phyloP scores from a whole-genome alignment of 2,113 vertebrate species.

The Zosterops hypoxanthus region DNA sequence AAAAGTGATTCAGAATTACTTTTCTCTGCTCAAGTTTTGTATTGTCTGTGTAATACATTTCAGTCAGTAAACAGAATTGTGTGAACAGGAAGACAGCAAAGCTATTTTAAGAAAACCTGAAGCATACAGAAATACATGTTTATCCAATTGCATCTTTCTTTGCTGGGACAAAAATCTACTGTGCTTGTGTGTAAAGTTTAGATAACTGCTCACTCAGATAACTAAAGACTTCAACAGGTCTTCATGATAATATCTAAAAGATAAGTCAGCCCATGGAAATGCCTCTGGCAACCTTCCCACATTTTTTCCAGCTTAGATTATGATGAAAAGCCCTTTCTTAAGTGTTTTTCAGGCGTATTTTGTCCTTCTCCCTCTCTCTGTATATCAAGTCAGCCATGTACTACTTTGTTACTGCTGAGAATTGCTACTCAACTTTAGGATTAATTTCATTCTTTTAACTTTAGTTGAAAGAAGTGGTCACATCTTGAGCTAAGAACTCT shows the following conservation, averaged over 20 bases:
- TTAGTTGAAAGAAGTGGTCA: background rate
- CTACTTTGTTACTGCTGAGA: background rate
- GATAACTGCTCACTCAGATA: background rate
- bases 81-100: background rate
- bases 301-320: background rate
- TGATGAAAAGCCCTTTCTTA: background rate
- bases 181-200: background rate
- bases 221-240: background rate
- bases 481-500: background rate
- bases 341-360: background rate
- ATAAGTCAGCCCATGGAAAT: background rate
- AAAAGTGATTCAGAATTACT: background rate
- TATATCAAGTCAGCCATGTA: background rate
- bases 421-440: background rate
- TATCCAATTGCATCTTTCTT: background rate
- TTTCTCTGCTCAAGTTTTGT: background rate
- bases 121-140: background rate
- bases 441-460: background rate
- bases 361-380: background rate
- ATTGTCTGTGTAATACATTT: background rate
- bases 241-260: background rate
- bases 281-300: background rate
- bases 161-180: background rate
- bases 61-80: background rate
- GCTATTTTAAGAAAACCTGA: background rate